Evolutionary conservation across 2,888 invertebrate species (phyloP).

Genomic region (Synanthedon vespiformis): DNA sequence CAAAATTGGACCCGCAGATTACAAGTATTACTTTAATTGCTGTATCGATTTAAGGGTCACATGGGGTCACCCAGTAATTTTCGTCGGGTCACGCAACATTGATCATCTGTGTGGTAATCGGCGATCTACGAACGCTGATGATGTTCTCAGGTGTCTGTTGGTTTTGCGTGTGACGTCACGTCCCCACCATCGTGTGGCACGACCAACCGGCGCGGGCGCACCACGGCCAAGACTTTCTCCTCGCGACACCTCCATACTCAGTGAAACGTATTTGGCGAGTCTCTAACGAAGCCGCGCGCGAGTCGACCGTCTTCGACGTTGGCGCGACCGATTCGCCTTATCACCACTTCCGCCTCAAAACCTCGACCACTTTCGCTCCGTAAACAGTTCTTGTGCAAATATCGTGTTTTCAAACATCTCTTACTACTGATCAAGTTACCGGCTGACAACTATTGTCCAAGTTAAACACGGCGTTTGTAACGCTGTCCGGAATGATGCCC

Average conservation of each 20-base stretch:
- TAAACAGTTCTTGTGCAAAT: conserved; percentile 46
- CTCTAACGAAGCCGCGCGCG: conserved; percentile 51
- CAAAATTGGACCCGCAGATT: background rate
- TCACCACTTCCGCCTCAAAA: conserved; percentile 46
- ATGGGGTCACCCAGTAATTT: background rate
- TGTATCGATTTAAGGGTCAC: background rate
- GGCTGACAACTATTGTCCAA: conserved; percentile 20
- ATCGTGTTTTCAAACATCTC: conserved; percentile 35
- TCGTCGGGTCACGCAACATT: background rate
- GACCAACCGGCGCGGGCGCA: conserved; percentile 50
- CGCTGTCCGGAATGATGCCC: conserved; percentile 31
- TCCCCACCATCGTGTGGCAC: conserved; percentile 36
- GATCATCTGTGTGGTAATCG: background rate
- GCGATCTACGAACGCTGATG: background rate
- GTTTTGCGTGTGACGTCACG: conserved; percentile 46
- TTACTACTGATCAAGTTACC: conserved; percentile 9
- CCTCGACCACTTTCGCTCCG: conserved; percentile 48
- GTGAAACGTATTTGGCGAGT: conserved; percentile 48
- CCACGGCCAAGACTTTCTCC: conserved; percentile 70
- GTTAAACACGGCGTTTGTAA: conserved; percentile 17
- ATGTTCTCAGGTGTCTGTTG: conserved; percentile 38
- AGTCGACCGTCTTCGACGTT: conserved; percentile 44
- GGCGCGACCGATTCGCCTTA: conserved; percentile 17
- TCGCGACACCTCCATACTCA: conserved; percentile 60
- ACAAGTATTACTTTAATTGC: background rate